A percentile compares a stretch with the other conserved stretches of the same genome.
phyloP scores from a whole-genome alignment of 2,113 vertebrate species.

The Baryphthengus martii region DNA sequence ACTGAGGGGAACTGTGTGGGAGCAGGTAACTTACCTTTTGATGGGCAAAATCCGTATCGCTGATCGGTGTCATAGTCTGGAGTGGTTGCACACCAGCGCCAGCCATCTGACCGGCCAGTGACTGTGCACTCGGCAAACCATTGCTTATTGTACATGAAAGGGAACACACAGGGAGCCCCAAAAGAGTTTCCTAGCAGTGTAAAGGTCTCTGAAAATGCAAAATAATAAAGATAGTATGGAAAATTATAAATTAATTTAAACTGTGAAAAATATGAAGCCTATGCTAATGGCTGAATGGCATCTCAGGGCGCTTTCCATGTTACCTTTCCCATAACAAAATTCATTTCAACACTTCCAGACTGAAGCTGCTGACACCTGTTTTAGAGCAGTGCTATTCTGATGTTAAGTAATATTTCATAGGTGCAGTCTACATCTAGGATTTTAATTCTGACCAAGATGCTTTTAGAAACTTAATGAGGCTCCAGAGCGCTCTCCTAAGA shows the following conservation, averaged over 20 bases:
- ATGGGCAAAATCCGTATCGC: constrained; percentile 83
- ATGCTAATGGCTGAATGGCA: not conserved
- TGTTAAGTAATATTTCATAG: not conserved
- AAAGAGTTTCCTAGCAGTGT: constrained; percentile 84
- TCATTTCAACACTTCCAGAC: not conserved
- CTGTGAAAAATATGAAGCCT: not conserved
- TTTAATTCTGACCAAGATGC: not conserved
- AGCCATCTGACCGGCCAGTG: constrained; percentile 71
- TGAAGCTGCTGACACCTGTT: not conserved
- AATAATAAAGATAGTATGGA: not conserved
- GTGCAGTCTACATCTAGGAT: not conserved
- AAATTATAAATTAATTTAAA: not conserved
- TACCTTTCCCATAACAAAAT: not conserved
- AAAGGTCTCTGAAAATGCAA: constrained; percentile 78
- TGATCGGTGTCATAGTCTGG: constrained; percentile 72
- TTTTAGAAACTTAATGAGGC: not conserved
- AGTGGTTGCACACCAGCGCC: constrained; percentile 85
- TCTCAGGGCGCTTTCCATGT: not conserved
- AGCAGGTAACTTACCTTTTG: constrained; percentile 64
- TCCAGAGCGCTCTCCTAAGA: not conserved
- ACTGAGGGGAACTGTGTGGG: fast-evolving
- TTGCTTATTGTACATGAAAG: constrained; percentile 75
- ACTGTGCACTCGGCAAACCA: constrained; percentile 82
- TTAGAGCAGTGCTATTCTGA: not conserved
- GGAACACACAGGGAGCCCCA: constrained; percentile 84